phyloP scores from a whole-genome alignment of 1,140 invertebrate genomes.

The Bathynomus jamesi region DNA sequence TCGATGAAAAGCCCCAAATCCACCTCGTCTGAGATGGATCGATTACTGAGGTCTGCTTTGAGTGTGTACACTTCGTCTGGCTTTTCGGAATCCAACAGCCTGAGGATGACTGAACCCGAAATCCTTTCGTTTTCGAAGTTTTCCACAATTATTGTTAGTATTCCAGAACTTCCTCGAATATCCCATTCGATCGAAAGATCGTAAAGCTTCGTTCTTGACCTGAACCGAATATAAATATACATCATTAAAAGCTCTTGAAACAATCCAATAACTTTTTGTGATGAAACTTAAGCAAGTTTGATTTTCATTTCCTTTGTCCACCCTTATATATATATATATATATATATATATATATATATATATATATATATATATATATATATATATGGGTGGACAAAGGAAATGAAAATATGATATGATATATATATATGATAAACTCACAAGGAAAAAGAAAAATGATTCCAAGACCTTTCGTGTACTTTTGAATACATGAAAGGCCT shows the following conservation, averaged over 20 bases:
- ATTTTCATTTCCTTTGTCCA: no score
- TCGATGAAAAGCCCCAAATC: background rate
- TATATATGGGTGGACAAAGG: background rate
- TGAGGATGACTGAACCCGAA: background rate
- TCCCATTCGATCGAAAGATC: background rate
- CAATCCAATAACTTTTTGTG: background rate
- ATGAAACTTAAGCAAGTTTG: no score
- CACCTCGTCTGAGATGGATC: background rate
- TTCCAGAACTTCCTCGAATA: background rate
- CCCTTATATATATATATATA: background rate
- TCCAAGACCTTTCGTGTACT: no score
- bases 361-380: constrained; percentile 3
- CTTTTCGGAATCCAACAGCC: background rate
- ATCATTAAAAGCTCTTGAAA: background rate
- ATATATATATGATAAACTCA: background rate
- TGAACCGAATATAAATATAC: background rate
- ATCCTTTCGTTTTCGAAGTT: background rate
- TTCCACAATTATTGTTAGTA: background rate
- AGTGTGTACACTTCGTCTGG: background rate
- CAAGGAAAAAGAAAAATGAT: no score
- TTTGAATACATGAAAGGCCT: no score
- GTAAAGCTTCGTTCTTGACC: background rate
- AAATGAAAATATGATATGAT: background rate
- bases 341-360: background rate
- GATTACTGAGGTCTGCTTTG: background rate